phyloP scores from a whole-genome alignment of 2,113 vertebrate species.

The Meleagris gallopavo region DNA sequence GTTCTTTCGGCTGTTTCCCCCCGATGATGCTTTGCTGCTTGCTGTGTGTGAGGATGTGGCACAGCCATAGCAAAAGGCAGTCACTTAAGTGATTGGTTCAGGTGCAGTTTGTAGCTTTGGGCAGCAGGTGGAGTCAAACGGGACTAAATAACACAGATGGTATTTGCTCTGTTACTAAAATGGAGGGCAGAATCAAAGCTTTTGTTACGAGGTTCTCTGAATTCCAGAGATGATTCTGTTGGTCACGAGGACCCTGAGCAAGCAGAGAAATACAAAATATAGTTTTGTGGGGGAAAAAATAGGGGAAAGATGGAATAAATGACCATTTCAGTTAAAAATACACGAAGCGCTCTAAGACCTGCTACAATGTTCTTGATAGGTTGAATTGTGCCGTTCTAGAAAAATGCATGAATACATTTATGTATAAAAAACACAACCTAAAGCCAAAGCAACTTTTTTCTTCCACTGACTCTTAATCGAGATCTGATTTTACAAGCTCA shows the following conservation, averaged over 20 bases:
- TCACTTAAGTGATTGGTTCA: not conserved
- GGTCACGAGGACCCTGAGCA: not conserved
- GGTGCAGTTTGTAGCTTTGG: constrained; percentile 28
- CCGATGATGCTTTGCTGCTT: not conserved
- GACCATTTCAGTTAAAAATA: not conserved
- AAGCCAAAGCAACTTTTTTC: not conserved
- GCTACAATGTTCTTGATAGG: not conserved
- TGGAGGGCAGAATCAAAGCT: not conserved
- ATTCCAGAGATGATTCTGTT: not conserved
- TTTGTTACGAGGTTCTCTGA: not conserved
- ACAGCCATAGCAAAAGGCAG: not conserved
- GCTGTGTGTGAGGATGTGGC: not conserved
- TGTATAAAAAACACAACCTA: too few relatives aligned
- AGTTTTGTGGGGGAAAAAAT: too few relatives aligned
- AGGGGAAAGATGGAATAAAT: too few relatives aligned
- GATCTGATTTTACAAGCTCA: not conserved
- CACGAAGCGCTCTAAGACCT: not conserved
- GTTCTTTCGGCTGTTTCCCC: not conserved
- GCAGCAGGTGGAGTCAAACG: constrained; percentile 57
- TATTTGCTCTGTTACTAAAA: not conserved
- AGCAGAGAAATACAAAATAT: not conserved
- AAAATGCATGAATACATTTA: not conserved
- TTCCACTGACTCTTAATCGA: not conserved
- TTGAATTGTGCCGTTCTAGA: not conserved
- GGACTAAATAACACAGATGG: not conserved